These are phyloP conservation scores for Netelia melanura DNA, from an alignment of 2,888 invertebrate species.

Conservation along the genomic window DNA sequence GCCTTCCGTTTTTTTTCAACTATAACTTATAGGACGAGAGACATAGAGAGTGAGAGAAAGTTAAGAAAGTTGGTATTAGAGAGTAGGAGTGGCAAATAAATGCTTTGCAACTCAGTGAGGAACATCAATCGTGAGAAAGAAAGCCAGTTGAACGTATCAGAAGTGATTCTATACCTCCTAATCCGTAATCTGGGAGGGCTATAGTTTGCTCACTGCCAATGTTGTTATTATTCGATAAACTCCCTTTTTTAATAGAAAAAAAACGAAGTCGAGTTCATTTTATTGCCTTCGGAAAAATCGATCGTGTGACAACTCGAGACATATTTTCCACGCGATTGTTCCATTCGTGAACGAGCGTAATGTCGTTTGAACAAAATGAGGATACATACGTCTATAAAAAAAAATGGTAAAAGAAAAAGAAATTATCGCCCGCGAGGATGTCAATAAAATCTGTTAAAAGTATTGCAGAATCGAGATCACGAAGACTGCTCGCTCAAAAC, in stretches of 20 bases:
- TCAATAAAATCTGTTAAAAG: slow-evolving; percentile 27
- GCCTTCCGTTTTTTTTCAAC: slow-evolving; percentile 2
- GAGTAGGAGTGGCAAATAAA: neutral
- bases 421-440: slow-evolving; percentile 40
- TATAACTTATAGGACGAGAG: slow-evolving; percentile 1
- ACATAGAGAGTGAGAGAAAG: slow-evolving; percentile 28
- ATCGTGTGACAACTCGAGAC: slow-evolving; percentile 26
- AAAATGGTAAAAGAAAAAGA: slow-evolving; percentile 14
- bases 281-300: slow-evolving; percentile 57
- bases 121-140: slow-evolving; percentile 22
- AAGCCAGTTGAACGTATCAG: slow-evolving; percentile 27
- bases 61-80: neutral
- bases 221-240: slow-evolving; percentile 74
- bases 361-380: neutral
- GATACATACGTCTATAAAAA: slow-evolving; percentile 38
- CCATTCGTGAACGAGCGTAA: neutral
- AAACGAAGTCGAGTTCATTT: slow-evolving; percentile 27
- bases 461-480: slow-evolving; percentile 40
- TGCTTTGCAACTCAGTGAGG: neutral
- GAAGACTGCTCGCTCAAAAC: slow-evolving; percentile 46
- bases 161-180: slow-evolving; percentile 63
- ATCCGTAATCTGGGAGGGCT: slow-evolving; percentile 55
- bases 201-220: slow-evolving; percentile 81
- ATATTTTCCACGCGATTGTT: slow-evolving; percentile 47
- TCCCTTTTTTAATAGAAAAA: slow-evolving; percentile 53